phyloP scores from a whole-genome alignment of 2,888 invertebrate species.

The Microctonus brassicae region DNA sequence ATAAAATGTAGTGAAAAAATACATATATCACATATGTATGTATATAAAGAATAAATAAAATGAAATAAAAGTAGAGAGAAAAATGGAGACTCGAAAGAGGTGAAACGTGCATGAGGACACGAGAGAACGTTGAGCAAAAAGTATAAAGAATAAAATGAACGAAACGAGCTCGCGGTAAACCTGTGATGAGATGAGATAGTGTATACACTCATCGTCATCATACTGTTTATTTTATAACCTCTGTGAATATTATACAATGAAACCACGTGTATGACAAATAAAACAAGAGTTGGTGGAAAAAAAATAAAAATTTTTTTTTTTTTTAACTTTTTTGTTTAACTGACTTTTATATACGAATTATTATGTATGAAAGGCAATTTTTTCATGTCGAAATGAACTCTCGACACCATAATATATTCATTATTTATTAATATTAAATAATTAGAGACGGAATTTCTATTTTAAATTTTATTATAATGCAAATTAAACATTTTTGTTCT shows the following conservation, averaged over 20 bases:
- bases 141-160: conserved; percentile 10
- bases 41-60: background rate
- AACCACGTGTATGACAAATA: background rate
- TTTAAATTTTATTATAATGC: no score
- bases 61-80: background rate
- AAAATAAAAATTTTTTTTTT: background rate
- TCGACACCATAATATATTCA: no score
- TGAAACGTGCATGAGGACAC: background rate
- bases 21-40: no score
- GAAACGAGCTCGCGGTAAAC: conserved; percentile 21
- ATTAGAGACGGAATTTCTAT: no score
- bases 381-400: no score
- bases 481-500: no score
- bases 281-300: background rate
- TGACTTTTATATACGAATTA: no score
- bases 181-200: conserved; percentile 21
- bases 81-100: background rate
- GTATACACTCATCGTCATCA: background rate
- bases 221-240: conserved; percentile 23
- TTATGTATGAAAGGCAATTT: background rate
- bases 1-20: no score
- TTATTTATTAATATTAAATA: no score
- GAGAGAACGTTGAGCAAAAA: background rate
- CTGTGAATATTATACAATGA: background rate
- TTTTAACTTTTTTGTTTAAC: background rate